Conservation (phyloP, 2,113 vertebrate genomes). For the Platichthys stellatus region DNA sequence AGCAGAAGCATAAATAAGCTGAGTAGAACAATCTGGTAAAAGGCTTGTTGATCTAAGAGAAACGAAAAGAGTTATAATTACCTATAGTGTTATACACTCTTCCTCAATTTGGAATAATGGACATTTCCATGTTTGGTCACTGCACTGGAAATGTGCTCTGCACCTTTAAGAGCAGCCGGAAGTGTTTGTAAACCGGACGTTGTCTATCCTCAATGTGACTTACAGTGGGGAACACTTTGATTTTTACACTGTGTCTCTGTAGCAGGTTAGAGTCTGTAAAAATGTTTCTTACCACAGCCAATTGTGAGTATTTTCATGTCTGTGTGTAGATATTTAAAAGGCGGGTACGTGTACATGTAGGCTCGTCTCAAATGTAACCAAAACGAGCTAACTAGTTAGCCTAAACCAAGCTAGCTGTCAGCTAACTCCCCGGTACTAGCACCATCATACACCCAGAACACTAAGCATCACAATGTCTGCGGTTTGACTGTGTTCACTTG, state of each 20-base stretch:
- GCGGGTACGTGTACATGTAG: background rate
- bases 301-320: constrained; percentile 73
- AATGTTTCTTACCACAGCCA: constrained; percentile 82
- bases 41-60: too few species aligned
- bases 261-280: background rate
- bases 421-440: background rate
- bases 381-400: background rate
- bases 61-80: too few species aligned
- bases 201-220: constrained; percentile 73
- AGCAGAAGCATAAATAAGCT: too few species aligned
- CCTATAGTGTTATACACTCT: background rate
- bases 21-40: too few species aligned
- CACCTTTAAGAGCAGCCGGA: constrained; percentile 69
- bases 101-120: background rate
- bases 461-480: background rate
- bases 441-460: background rate
- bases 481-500: too few species aligned
- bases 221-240: background rate
- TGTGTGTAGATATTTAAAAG: rapidly evolving
- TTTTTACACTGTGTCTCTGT: background rate
- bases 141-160: background rate
- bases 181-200: constrained; percentile 65
- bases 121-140: background rate
- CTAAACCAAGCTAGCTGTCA: background rate
- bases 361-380: too few species aligned